Conservation (phyloP, 2,888 invertebrate species). For the Keiferia lycopersicella region DNA sequence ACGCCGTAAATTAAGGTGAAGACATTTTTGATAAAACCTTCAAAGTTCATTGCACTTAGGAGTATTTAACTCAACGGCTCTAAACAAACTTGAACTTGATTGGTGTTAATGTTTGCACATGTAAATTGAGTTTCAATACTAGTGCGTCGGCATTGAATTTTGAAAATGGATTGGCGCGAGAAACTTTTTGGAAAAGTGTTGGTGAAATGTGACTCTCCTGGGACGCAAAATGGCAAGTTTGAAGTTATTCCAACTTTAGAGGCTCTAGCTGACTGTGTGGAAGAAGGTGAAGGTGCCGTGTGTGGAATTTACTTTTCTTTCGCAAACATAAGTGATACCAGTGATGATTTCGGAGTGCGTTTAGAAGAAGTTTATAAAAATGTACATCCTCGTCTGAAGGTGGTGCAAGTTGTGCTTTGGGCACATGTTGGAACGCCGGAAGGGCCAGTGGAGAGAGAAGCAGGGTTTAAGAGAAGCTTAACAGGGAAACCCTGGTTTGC, state of each 20-base stretch:
- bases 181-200: constrained; percentile 81
- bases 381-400: constrained; percentile 78
- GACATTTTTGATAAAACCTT: constrained; percentile 3
- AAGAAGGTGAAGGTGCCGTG: constrained; percentile 74
- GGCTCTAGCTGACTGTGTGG: constrained; percentile 68
- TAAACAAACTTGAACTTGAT: constrained; percentile 29
- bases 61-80: constrained; percentile 20
- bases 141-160: constrained; percentile 6
- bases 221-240: constrained; percentile 70
- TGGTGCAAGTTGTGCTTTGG: constrained; percentile 87
- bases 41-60: constrained; percentile 11
- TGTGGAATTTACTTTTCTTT: constrained; percentile 87
- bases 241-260: constrained; percentile 71
- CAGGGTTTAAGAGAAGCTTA: constrained; percentile 83
- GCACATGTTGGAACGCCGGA: constrained; percentile 80
- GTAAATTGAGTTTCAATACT: constrained; percentile 17
- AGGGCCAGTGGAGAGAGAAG: constrained; percentile 84
- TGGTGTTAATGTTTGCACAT: constrained; percentile 24
- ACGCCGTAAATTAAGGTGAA: not conserved
- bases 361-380: constrained; percentile 81
- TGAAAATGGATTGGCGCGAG: constrained; percentile 81
- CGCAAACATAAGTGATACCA: constrained; percentile 84
- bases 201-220: constrained; percentile 74
- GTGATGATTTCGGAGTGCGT: constrained; percentile 85
- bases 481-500: constrained; percentile 86